Evolutionary conservation across 2,888 invertebrate species (phyloP), one percentile per base, ranked within the genome.

Genomic region (Blera fallax): DNA sequence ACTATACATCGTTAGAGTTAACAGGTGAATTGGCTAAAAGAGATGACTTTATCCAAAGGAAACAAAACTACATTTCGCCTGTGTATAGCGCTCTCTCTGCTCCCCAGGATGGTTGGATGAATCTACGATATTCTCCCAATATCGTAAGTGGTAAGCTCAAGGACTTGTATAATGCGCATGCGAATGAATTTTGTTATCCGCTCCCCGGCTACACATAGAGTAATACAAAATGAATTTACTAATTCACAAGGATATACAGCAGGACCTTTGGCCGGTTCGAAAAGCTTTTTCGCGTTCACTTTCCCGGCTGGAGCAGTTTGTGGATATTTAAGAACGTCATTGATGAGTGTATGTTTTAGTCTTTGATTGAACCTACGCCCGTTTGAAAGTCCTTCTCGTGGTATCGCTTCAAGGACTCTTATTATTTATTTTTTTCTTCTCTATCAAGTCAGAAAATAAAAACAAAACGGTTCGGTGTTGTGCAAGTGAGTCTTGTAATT

Each of bases 141-240:
- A 79, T 72, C 79, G 79, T 79, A 79, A 65, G 56, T 72, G 70
- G 65, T 79, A 79, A 79, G 72, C 64, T 56, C 72, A 79, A 79
- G 79, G 79, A 65, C 48, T 48, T 16, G 29, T 3, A 0, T 8
- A 64, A 5, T 79, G 64, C 79, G 79, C 79, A 79, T 79, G 79
- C 64, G 64, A 72, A 58, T 79, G 72, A 79, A 72, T 58, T 64
- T 11, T 8, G 8, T 48, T 43, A 45, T 43, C 16, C 52, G 40
- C 60, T 78, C 50, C 58, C 60, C 27, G 32, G 60, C 24, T 14
- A 43, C 8, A 62, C 5, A 50, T 10, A 18, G 48, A 48, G 27
- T 24, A 40, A n/a, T 40, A 0, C 32, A 11, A 43, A 45, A 52
- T 78, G 45, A 69, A 69, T 21, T 34, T 21, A 27, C 48, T 48